Evolutionary conservation across 1,140 invertebrate species (phyloP), one percentile per base, ranked within the genome.

Genomic region (Cyrtorhinus lividipennis): DNA sequence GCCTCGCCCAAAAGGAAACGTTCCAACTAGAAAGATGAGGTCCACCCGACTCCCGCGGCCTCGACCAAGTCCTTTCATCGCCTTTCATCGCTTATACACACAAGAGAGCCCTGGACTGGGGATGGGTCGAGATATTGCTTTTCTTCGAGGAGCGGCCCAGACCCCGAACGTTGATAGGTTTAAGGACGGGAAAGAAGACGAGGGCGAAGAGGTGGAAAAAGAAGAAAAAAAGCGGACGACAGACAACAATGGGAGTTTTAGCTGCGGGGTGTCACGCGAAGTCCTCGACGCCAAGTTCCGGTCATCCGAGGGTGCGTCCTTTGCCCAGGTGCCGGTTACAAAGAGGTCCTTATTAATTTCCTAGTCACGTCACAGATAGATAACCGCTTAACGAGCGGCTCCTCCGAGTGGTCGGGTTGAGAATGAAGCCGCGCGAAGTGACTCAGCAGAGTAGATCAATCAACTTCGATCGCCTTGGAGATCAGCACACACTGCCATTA

Each of bases 161-260:
- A 10, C 38, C n/a, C n/a, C n/a, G 38, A 20, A 12, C 5, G 48
- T 53, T 53, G 48, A 53, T 53, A 18, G 26, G 44, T 24, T 18
- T 15, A 20, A 30, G 58, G 26, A 46, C 20, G 23, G 26, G 58
- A 30, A 38, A 30, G 44, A 23, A 20, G 24, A 62, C 22, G 24
- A 25, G 24, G 26, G 3, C 24, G 45, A 64, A 30, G 27, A 13
- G 18, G 24, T 18, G 23, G 30, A 38, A 24, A 45, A 53, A 30
- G 24, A 2, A 56, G 20, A 25, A 48, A 18, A 56, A 25, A 24
- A 62, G 61, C 20, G 1, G 61, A 62, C 18, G 45, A 45, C n/a
- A 62, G 61, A 56, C 30, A 48, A 62, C 27, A 45, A 62, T 25
- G 25, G 59, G 23, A 13, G 30, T 1, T 44, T 44, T 23, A 30